Evolutionary conservation across 2,888 invertebrate genomes (phyloP).

Genomic region (Eupelmus urozonus): DNA sequence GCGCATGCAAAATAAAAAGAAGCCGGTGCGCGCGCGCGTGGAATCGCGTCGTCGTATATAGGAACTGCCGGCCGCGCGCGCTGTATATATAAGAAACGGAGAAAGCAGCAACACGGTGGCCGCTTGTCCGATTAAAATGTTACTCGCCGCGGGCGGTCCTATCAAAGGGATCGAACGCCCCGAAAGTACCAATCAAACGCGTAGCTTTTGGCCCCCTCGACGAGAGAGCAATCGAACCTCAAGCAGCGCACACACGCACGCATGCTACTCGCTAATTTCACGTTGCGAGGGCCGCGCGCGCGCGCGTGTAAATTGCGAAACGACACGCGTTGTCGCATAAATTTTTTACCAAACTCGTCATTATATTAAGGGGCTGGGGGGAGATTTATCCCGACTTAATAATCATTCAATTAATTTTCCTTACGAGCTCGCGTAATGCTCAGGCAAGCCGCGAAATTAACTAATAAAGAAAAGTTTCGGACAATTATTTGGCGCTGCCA

Average conservation of each 20-base stretch:
- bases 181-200: conserved; percentile 61
- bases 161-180: conserved; percentile 68
- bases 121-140: conserved; percentile 73
- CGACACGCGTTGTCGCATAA: conserved; percentile 32
- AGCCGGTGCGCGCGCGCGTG: conserved; percentile 26
- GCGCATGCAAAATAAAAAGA: conserved; percentile 26
- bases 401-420: conserved; percentile 24
- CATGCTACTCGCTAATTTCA: conserved; percentile 50
- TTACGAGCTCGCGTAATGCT: too few relatives aligned
- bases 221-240: too few relatives aligned
- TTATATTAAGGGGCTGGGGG: conserved; percentile 27
- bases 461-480: background rate
- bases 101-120: conserved; percentile 64
- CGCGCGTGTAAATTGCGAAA: conserved; percentile 51
- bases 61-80: background rate
- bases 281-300: conserved; percentile 19
- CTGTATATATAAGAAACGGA: conserved; percentile 53
- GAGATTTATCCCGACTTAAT: conserved; percentile 35
- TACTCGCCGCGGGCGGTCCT: conserved; percentile 74
- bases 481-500: conserved; percentile 23
- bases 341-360: conserved; percentile 40
- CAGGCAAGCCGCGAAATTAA: background rate
- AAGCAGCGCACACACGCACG: too few relatives aligned
- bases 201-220: conserved; percentile 18
- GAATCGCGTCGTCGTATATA: background rate